Conservation (phyloP, 2,888 invertebrate genomes). For the Dolichopus griseipennis region DNA sequence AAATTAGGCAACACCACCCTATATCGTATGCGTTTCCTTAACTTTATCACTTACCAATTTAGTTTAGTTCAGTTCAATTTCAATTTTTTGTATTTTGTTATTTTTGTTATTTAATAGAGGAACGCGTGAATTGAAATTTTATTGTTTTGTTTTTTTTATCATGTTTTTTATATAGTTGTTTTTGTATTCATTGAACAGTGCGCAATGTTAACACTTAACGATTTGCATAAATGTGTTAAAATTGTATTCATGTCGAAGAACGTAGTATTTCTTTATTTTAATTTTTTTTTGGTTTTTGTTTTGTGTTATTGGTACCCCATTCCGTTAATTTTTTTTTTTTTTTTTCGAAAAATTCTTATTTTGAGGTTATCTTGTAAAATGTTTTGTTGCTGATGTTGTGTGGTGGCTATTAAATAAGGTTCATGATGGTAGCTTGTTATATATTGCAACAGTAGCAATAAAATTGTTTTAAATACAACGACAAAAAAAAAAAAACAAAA, state of each 20-base stretch:
- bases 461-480: background rate
- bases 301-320: no score
- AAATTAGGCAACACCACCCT: no score
- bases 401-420: background rate
- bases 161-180: background rate
- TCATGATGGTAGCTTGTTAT: background rate
- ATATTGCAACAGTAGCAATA: background rate
- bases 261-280: background rate
- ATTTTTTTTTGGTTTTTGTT: no score
- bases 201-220: background rate
- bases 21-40: background rate
- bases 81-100: no score
- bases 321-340: background rate
- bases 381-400: background rate
- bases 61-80: background rate
- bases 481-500: background rate
- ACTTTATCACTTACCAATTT: background rate
- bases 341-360: background rate
- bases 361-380: background rate
- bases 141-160: background rate
- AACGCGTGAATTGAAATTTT: background rate
- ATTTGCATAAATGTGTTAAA: conserved; percentile 6
- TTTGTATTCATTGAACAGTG: background rate
- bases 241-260: background rate
- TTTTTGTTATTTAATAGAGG: background rate